Evolutionary conservation across 2,888 invertebrate species (phyloP).

Genomic region (Andrena minutula): DNA sequence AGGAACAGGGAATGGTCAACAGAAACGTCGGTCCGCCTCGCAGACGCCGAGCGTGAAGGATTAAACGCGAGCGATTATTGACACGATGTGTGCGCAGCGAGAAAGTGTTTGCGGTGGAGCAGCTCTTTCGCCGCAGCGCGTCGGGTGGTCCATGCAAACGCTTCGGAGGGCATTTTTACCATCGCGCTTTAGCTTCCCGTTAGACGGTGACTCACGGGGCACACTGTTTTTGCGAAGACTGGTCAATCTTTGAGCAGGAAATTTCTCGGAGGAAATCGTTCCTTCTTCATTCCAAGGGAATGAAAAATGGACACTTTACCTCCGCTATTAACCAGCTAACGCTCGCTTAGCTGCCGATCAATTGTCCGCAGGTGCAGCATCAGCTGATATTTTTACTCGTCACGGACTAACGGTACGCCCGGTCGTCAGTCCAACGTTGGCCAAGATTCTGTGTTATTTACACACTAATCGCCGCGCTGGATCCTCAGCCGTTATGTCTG

Average conservation of each 20-base stretch:
- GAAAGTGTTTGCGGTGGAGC: neutral
- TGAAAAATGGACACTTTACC: neutral
- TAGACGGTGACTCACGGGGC: slow-evolving; percentile 56
- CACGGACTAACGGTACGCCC: slow-evolving; percentile 61
- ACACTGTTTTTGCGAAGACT: slow-evolving; percentile 42
- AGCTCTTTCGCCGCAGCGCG: neutral
- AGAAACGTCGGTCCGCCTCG: neutral
- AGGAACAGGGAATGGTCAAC: too few relatives aligned
- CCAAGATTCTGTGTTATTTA: slow-evolving; percentile 38
- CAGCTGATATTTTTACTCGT: slow-evolving; percentile 65
- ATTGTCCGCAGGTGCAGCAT: slow-evolving; percentile 32
- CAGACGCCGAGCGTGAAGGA: neutral
- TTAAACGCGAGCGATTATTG: neutral
- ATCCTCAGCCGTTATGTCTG: neutral
- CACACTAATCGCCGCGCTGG: slow-evolving; percentile 37
- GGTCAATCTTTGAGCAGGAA: slow-evolving; percentile 12
- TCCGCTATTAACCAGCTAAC: neutral
- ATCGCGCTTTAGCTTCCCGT: slow-evolving; percentile 52
- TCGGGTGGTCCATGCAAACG: slow-evolving; percentile 33
- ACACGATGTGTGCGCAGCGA: neutral
- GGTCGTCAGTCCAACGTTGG: slow-evolving; percentile 31
- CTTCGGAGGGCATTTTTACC: slow-evolving; percentile 44
- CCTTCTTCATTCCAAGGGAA: neutral
- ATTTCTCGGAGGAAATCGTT: slow-evolving; percentile 2
- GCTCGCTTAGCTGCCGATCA: slow-evolving; percentile 33